Percentiles rank a stretch among this genome's conserved stretches.
phyloP scores from a whole-genome alignment of 2,113 vertebrate genomes.

The Gallinago paraguaiae region DNA sequence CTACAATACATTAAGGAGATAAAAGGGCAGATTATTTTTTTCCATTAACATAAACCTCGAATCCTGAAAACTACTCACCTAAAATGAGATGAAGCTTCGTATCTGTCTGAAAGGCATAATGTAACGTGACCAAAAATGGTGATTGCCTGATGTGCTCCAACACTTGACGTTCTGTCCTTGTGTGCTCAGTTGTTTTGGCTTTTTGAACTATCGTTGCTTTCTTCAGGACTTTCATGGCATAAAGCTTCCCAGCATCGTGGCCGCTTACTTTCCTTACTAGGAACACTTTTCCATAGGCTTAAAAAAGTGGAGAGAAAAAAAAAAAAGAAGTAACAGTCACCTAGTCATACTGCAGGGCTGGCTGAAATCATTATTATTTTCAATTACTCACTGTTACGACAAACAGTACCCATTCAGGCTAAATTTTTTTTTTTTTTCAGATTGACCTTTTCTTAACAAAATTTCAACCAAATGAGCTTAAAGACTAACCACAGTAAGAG shows the following conservation, averaged over 20 bases:
- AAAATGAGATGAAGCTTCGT: slow-evolving; percentile 98
- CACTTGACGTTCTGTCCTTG: slow-evolving; percentile 91
- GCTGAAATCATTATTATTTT: not conserved
- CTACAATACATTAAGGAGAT: not conserved
- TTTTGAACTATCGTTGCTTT: slow-evolving; percentile 98
- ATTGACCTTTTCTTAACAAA: not conserved
- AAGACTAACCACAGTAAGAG: not conserved
- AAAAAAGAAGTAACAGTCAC: not conserved
- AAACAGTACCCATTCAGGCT: not conserved
- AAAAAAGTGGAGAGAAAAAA: not conserved
- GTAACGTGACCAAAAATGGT: slow-evolving; percentile 92
- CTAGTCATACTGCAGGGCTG: not conserved
- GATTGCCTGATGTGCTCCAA: slow-evolving; percentile 95
- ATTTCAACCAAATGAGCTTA: not conserved
- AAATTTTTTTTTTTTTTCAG: not conserved
- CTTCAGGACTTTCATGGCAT: slow-evolving; percentile 98
- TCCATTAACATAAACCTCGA: not conserved
- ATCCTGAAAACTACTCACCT: slow-evolving; percentile 75
- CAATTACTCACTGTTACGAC: not conserved
- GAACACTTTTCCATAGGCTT: slow-evolving; percentile 98
- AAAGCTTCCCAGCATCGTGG: slow-evolving; percentile 91
- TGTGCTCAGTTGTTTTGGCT: slow-evolving; percentile 96
- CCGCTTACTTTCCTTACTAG: slow-evolving; percentile 95
- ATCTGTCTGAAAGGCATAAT: slow-evolving; percentile 98
- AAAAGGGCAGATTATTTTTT: not conserved